Evolutionary conservation across 2,113 vertebrate genomes (phyloP).

Genomic region (Phyllopteryx taeniolatus): DNA sequence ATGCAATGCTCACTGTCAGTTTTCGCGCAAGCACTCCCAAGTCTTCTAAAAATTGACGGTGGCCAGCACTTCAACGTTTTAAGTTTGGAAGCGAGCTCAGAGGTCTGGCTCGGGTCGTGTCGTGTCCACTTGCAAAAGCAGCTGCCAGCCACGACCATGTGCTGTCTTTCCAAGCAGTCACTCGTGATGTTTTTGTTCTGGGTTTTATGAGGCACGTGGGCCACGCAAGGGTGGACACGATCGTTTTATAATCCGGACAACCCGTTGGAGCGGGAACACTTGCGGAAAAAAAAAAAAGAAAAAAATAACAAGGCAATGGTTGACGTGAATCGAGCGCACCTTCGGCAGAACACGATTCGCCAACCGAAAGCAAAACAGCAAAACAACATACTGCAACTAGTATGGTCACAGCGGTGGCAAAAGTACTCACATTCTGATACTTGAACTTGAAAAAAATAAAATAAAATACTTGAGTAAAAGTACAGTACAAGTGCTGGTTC

Average conservation of each 20-base stretch:
- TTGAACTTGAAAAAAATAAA: too few relatives aligned
- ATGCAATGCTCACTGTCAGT: neutral
- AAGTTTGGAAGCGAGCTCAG: neutral
- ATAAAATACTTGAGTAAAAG: too few relatives aligned
- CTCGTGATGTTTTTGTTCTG: constrained; percentile 65
- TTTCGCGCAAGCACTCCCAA: neutral
- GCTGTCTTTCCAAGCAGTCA: constrained; percentile 33
- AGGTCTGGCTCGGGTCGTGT: neutral
- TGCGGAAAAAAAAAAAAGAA: neutral
- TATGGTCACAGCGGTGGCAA: too few relatives aligned
- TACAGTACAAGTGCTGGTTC: too few relatives aligned
- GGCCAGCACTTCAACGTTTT: too few relatives aligned
- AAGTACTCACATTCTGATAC: too few relatives aligned
- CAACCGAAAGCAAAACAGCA: neutral
- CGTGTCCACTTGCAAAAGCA: constrained; percentile 2
- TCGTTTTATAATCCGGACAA: accelerated
- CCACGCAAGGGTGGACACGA: neutral
- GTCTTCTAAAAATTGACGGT: neutral
- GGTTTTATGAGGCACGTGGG: constrained; percentile 49
- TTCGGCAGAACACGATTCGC: neutral
- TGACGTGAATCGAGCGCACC: neutral
- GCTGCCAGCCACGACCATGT: constrained; percentile 36
- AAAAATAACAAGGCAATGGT: too few relatives aligned
- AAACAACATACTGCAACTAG: too few relatives aligned
- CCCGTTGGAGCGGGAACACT: constrained; percentile 26